Conservation (phyloP, 2,888 invertebrate species). For the Pyralis farinalis region DNA sequence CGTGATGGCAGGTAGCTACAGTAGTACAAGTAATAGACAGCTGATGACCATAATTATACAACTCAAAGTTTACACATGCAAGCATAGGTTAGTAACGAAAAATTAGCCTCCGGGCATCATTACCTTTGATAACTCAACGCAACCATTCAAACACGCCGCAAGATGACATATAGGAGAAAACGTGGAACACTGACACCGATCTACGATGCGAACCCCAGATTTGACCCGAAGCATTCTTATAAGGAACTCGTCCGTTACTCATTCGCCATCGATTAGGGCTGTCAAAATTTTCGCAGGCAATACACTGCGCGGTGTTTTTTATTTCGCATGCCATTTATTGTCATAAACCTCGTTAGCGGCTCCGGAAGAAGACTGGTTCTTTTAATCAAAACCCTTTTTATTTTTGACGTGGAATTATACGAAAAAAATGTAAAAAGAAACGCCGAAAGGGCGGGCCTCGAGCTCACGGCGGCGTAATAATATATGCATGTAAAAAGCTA, state of each 20-base stretch:
- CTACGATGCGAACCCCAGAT: conserved; percentile 62
- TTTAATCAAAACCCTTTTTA: conserved; percentile 8
- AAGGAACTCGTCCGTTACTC: conserved; percentile 69
- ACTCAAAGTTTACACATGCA: background rate
- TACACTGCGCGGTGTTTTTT: conserved; percentile 5
- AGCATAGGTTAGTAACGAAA: conserved; percentile 13
- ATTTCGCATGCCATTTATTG: background rate
- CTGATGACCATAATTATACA: conserved; percentile 23
- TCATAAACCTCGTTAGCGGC: background rate
- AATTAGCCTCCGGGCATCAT: conserved; percentile 27
- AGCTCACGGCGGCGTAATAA: background rate
- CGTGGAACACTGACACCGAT: conserved; percentile 72
- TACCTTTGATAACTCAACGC: conserved; percentile 34
- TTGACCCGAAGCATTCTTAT: conserved; percentile 70
- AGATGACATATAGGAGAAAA: conserved; percentile 68
- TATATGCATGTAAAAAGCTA: background rate
- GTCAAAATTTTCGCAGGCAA: conserved; percentile 20
- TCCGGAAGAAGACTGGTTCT: conserved; percentile 1
- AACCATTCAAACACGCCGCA: conserved; percentile 37
- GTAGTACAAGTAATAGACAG: too few relatives aligned
- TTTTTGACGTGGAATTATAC: conserved; percentile 4
- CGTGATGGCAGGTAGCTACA: too few relatives aligned
- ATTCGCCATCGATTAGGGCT: conserved; percentile 54
- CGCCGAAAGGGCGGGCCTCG: background rate
- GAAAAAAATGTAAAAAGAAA: conserved; percentile 6